Conservation (phyloP, 2,888 invertebrate genomes). For the Acanthopleura granulata region DNA sequence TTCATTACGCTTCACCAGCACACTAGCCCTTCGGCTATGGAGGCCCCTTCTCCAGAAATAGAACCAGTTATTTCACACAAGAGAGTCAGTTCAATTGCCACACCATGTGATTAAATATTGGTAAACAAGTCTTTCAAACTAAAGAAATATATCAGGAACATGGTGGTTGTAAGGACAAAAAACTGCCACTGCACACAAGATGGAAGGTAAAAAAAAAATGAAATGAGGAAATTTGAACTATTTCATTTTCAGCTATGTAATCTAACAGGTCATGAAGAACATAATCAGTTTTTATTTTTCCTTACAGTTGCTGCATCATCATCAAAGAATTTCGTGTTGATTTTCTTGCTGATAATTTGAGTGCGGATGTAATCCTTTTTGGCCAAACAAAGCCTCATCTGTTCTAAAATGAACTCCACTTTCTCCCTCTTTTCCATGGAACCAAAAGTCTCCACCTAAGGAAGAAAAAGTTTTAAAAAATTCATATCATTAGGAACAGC, state of each 20-base stretch:
- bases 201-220: background rate
- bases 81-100: too few relatives aligned
- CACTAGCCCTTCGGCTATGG: too few relatives aligned
- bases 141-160: too few relatives aligned
- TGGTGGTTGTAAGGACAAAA: too few relatives aligned
- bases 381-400: slow-evolving; percentile 96
- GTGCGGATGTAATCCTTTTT: slow-evolving; percentile 97
- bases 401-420: slow-evolving; percentile 95
- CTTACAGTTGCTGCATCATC: slow-evolving; percentile 79
- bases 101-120: too few relatives aligned
- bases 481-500: too few relatives aligned
- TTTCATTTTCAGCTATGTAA: background rate
- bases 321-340: slow-evolving; percentile 96
- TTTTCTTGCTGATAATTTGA: slow-evolving; percentile 99
- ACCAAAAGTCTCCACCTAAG: slow-evolving; percentile 91
- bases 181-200: too few relatives aligned
- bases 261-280: background rate
- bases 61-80: too few relatives aligned
- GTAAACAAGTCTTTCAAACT: too few relatives aligned
- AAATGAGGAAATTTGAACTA: background rate
- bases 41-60: too few relatives aligned
- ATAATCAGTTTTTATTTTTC: background rate
- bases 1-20: too few relatives aligned
- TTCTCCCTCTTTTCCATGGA: slow-evolving; percentile 99
- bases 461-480: background rate